These are phyloP conservation scores for Pomphorhynchus laevis DNA, from an alignment of 1,140 invertebrate genomes.

Conservation along the genomic window DNA sequence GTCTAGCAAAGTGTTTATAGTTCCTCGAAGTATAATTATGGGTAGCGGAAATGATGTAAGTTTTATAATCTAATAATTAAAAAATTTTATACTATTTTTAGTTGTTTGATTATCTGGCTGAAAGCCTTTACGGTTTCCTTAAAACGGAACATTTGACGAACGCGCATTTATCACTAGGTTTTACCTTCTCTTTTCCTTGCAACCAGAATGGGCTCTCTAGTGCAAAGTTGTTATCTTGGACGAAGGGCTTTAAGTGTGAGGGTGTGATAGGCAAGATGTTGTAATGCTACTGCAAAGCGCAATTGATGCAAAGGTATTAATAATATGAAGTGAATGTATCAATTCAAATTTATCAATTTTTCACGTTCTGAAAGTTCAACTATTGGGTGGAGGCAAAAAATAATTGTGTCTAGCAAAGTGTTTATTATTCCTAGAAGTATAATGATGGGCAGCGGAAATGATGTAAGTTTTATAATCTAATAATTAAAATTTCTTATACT, in stretches of 20 bases:
- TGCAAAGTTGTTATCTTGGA: slow-evolving; percentile 58
- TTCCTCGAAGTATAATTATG: slow-evolving; percentile 62
- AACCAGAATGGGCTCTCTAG: slow-evolving; percentile 52
- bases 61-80: too few species aligned
- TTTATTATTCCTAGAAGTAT: too few species aligned
- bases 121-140: slow-evolving; percentile 65
- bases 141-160: slow-evolving; percentile 33
- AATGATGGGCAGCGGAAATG: too few species aligned
- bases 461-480: too few species aligned
- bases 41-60: too few species aligned
- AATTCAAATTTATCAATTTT: too few species aligned
- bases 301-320: slow-evolving; percentile 31
- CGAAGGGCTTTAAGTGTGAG: slow-evolving; percentile 57
- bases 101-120: slow-evolving; percentile 96
- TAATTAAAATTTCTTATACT: too few species aligned
- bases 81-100: too few species aligned
- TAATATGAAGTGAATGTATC: too few species aligned
- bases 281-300: slow-evolving; percentile 46
- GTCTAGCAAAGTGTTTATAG: slow-evolving; percentile 81
- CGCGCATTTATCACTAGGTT: slow-evolving; percentile 56
- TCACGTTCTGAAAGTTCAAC: too few species aligned
- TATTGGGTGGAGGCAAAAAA: too few species aligned
- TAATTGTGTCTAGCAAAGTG: too few species aligned
- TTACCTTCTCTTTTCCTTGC: slow-evolving; percentile 92
- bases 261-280: slow-evolving; percentile 41